These are phyloP conservation scores for Calephelis perditalis DNA, from an alignment of 2,888 invertebrate species.

Conservation along the genomic window DNA sequence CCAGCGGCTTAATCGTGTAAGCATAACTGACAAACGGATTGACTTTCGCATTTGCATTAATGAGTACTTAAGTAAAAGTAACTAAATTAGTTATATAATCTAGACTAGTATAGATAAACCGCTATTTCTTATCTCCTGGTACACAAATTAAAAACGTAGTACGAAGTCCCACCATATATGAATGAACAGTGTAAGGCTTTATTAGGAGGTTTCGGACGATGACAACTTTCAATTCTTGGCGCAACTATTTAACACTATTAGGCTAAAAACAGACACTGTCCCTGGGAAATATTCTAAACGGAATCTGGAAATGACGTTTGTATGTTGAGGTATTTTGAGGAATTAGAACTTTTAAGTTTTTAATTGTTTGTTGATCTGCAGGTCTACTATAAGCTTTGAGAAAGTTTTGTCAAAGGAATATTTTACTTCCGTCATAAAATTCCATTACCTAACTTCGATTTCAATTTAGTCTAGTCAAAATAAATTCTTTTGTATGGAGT, in stretches of 20 bases:
- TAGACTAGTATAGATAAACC: conserved; percentile 1
- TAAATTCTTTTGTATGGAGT: no score
- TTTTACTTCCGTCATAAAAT: no score
- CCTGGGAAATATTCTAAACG: neutral
- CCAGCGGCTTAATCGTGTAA: no score
- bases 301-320: neutral
- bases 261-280: neutral
- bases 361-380: no score
- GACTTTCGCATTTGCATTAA: no score
- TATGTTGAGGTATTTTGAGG: neutral
- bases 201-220: conserved; percentile 1
- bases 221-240: conserved; percentile 2
- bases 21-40: no score
- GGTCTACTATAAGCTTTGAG: no score
- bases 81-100: no score
- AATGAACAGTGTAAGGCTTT: conserved; percentile 9
- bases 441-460: no score
- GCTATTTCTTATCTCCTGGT: conserved; percentile 14
- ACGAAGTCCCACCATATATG: neutral
- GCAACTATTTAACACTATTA: conserved; percentile 8
- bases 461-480: no score
- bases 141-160: neutral
- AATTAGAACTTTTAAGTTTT: neutral
- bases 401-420: no score
- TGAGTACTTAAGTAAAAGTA: no score